Evolutionary conservation across 2,113 vertebrate genomes (phyloP).

Genomic region (Numida meleagris): DNA sequence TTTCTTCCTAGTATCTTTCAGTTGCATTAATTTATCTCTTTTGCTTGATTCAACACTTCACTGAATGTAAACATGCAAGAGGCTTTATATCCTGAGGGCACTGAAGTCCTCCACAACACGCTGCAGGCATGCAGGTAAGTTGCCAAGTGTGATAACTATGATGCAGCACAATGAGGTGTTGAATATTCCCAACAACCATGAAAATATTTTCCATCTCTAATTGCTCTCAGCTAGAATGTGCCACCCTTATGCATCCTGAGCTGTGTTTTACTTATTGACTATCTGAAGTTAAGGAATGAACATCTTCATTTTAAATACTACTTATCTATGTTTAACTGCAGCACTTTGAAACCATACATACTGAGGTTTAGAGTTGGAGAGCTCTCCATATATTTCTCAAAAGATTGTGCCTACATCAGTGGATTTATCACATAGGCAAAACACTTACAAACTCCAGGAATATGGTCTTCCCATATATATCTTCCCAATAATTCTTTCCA

Average conservation of each 20-base stretch:
- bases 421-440: neutral
- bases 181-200: constrained; percentile 42
- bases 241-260: neutral
- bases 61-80: constrained; percentile 6
- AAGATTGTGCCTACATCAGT: neutral
- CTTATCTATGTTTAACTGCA: neutral
- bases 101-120: neutral
- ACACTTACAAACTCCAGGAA: neutral
- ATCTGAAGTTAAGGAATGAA: neutral
- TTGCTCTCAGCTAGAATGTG: neutral
- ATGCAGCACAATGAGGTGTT: constrained; percentile 25
- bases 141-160: constrained; percentile 39
- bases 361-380: neutral
- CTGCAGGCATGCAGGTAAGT: constrained; percentile 41
- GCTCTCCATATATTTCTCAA: neutral
- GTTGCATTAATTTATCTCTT: constrained; percentile 29
- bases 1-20: constrained; percentile 28
- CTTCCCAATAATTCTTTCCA: neutral
- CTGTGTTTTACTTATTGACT: neutral
- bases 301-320: neutral
- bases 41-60: constrained; percentile 23
- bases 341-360: neutral
- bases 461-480: no score
- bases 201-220: constrained; percentile 58
- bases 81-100: neutral